A percentile compares a stretch with the other conserved stretches of the same genome.
Conservation (phyloP, 2,888 invertebrate species). For the Tupiocoris notatus region DNA sequence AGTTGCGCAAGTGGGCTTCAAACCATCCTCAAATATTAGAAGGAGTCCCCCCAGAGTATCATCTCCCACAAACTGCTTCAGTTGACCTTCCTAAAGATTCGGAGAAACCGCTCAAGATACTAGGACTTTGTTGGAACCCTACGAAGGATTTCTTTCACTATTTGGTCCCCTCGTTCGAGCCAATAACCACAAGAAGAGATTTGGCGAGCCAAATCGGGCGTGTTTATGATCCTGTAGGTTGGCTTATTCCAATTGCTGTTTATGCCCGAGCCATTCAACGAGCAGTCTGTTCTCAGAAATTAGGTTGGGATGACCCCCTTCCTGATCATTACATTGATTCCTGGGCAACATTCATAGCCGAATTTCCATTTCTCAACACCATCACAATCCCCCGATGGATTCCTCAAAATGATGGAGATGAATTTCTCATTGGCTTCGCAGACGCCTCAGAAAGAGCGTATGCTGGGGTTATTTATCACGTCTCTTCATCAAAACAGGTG, state of each 20-base stretch:
- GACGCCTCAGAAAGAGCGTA: constrained; percentile 1
- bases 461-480: neutral
- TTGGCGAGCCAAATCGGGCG: neutral
- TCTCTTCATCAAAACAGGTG: neutral
- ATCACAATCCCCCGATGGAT: neutral
- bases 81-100: neutral
- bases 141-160: neutral
- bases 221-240: neutral
- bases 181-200: neutral
- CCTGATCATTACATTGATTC: neutral
- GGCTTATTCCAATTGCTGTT: neutral
- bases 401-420: too few species aligned
- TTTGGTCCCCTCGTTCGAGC: neutral
- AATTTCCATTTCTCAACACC: neutral
- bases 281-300: neutral
- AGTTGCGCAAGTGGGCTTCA: constrained; percentile 5
- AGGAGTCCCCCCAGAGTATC: neutral
- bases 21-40: neutral
- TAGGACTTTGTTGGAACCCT: constrained; percentile 3
- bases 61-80: neutral
- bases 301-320: neutral
- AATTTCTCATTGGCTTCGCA: neutral
- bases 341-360: neutral
- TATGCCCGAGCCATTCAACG: neutral
- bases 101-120: neutral